phyloP scores from a whole-genome alignment of 2,888 invertebrate genomes.

The Campoplex nolae region DNA sequence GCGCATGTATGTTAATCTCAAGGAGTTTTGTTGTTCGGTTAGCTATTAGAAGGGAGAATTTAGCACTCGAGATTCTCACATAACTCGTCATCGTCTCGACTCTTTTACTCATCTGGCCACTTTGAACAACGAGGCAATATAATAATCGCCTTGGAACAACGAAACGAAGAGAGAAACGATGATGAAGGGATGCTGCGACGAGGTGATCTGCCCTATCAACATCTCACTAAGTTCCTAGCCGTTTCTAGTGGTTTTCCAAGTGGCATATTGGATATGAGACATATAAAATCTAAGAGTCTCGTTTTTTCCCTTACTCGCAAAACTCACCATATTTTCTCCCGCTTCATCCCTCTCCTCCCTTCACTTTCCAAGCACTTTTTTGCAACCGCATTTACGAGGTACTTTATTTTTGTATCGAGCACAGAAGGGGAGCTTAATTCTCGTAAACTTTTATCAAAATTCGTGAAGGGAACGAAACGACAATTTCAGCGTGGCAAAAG shows the following conservation, averaged over 20 bases:
- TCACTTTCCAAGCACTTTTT: constrained; percentile 11
- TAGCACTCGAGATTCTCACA: constrained; percentile 32
- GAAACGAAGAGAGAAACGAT: not conserved
- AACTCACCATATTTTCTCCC: constrained; percentile 26
- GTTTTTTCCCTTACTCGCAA: constrained; percentile 29
- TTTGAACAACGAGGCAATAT: constrained; percentile 29
- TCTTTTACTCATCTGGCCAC: constrained; percentile 41
- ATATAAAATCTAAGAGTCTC: constrained; percentile 4
- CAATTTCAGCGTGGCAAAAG: no score
- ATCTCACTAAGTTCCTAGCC: constrained; percentile 74
- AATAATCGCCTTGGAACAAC: constrained; percentile 13
- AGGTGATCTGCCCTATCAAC: constrained; percentile 82
- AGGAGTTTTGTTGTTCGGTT: constrained; percentile 64
- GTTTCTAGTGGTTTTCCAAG: constrained; percentile 29
- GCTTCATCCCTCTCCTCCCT: not conserved
- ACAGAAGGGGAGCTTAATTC: not conserved
- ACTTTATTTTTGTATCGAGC: not conserved
- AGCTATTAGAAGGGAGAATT: constrained; percentile 31
- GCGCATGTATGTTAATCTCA: constrained; percentile 70
- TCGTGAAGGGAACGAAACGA: not conserved
- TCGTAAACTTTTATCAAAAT: not conserved
- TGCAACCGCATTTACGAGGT: not conserved
- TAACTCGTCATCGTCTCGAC: constrained; percentile 38
- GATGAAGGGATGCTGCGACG: constrained; percentile 53
- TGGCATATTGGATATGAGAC: constrained; percentile 49